Conservation (phyloP, 2,888 invertebrate genomes). For the Patella ulyssiponensis region DNA sequence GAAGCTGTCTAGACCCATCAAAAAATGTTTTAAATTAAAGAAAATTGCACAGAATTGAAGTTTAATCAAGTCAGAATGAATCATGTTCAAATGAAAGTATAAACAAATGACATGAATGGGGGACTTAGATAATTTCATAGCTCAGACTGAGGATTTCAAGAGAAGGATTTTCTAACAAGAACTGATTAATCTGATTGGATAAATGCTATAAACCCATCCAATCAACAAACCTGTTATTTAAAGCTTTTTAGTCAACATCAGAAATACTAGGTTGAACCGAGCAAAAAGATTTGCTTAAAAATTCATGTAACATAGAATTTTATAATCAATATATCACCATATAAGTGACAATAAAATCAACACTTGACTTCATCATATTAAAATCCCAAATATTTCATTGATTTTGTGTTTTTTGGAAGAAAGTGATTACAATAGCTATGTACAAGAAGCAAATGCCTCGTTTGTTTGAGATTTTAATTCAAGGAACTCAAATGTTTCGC, state of each 20-base stretch:
- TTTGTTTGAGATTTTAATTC: too few relatives aligned
- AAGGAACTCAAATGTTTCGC: too few relatives aligned
- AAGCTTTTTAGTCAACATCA: too few relatives aligned
- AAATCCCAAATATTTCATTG: too few relatives aligned
- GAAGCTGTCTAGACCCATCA: too few relatives aligned
- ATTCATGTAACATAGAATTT: not conserved
- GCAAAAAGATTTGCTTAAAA: not conserved
- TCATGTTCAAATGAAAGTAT: constrained; percentile 1
- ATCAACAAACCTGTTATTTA: constrained; percentile 2
- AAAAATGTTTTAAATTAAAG: too few relatives aligned
- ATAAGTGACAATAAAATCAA: not conserved
- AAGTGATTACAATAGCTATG: not conserved
- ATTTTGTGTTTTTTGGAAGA: not conserved
- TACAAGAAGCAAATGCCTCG: too few relatives aligned
- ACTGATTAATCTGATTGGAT: not conserved
- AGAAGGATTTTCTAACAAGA: not conserved
- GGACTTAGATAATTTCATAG: not conserved
- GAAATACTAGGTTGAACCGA: not conserved
- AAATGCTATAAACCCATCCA: not conserved
- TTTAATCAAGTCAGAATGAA: not conserved
- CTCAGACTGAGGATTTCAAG: not conserved
- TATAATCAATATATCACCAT: too few relatives aligned
- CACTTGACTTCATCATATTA: not conserved
- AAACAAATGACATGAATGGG: not conserved
- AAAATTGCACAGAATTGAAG: not conserved